Base-by-base conservation (phyloP, 2,797 vertebrate genomes). In the Huso huso region DNA sequence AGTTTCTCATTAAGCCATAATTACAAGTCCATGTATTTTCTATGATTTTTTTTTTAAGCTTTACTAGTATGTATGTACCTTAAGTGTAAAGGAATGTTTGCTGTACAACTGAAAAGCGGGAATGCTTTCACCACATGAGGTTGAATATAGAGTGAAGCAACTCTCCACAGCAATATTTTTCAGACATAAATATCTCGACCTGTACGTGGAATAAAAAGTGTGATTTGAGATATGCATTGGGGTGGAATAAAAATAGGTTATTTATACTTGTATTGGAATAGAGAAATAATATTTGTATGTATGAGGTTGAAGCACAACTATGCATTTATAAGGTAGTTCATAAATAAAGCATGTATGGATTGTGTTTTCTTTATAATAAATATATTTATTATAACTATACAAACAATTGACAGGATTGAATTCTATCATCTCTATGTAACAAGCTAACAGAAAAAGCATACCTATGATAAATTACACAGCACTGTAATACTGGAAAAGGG, bases 41-140 rank as follows among this genome's bases (percentile, higher is more conserved):
- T 37, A 37, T 37, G 5, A 37, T n/a, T n/a, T 37, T 37, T 5
- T 37, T 37, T 37, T 37, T 37, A 37, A 37, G 37, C 37, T 37
- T 37, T 37, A 85, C 78, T 78, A 82, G 78, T 78, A 55, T 87
- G 18, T 18, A 18, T 18, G 18, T 18, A 18, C 18, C 18, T 1
- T 18, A 18, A 18, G 18, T 18, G 18, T 18, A 18, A 18, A 18
- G 18, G 18, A 18, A 85, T 76, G 78, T 79, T 76, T 78, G 77
- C 77, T 73, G 66, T 74, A 48, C 71, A 71, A 75, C 81, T 82
- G 77, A 71, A 80, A 78, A 81, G 79, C 81, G 76, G 85, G 83
- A 90, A 89, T 87, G 86, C 81, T 71, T 84, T 87, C 86, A 80
- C 84, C 49, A 70, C 79, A 79, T 88, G 86, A 85, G 84, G 80